phyloP scores from a whole-genome alignment of 1,140 invertebrate genomes.

The Macrosteles quadrilineatus region DNA sequence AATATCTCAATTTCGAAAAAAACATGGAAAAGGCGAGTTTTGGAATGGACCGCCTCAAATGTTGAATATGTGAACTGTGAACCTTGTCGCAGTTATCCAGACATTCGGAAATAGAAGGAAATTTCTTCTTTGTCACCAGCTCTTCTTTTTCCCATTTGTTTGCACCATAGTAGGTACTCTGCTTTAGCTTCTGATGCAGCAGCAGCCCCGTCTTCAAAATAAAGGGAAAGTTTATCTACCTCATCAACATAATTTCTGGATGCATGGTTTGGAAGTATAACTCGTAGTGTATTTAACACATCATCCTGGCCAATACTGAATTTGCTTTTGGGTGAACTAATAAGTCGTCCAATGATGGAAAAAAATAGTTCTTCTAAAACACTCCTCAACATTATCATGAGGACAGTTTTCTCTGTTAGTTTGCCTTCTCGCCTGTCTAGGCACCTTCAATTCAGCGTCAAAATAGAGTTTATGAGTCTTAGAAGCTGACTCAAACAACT shows the following conservation, averaged over 20 bases:
- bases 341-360: neutral
- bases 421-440: too few relatives aligned
- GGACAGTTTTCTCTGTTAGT: too few relatives aligned
- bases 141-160: neutral
- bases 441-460: too few relatives aligned
- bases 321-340: neutral
- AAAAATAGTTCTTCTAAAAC: neutral
- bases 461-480: neutral
- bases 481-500: neutral
- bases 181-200: neutral
- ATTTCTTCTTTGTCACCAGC: neutral
- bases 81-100: conserved; percentile 10
- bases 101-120: neutral
- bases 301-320: neutral
- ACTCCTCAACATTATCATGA: too few relatives aligned
- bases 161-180: too few relatives aligned
- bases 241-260: neutral
- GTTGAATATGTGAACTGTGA: too few relatives aligned
- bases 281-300: neutral
- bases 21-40: too few relatives aligned
- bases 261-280: too few relatives aligned
- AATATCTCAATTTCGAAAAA: too few relatives aligned
- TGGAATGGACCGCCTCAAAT: too few relatives aligned
- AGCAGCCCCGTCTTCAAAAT: neutral
- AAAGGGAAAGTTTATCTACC: neutral